Conservation (phyloP, 2,113 vertebrate genomes). For the Grantiella picta region DNA sequence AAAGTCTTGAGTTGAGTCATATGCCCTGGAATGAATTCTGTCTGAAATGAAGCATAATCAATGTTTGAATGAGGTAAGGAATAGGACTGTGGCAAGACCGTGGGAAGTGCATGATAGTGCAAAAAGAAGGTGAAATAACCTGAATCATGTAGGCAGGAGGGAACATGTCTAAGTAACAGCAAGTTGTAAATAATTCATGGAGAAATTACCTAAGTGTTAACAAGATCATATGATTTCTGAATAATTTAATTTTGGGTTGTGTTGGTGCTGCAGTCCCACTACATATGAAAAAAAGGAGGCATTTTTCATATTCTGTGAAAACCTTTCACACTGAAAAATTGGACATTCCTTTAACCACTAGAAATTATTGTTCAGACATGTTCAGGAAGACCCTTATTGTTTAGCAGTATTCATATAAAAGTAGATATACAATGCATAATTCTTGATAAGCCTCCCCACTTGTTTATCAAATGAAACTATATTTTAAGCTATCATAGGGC, state of each 20-base stretch:
- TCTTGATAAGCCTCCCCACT: neutral
- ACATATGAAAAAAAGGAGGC: neutral
- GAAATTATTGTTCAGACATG: neutral
- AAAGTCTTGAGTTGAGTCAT: neutral
- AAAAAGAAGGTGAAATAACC: neutral
- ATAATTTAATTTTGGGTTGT: neutral
- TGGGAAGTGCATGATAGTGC: neutral
- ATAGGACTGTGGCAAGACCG: neutral
- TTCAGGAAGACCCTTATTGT: neutral
- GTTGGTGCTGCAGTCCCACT: neutral
- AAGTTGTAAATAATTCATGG: slow-evolving; percentile 30
- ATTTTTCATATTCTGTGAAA: neutral
- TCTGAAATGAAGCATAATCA: neutral
- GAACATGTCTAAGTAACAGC: neutral
- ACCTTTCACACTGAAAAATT: neutral
- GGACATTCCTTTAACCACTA: neutral
- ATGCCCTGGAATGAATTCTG: neutral
- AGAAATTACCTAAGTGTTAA: neutral
- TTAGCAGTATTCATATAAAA: neutral
- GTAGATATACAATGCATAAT: neutral
- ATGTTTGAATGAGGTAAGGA: neutral
- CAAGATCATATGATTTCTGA: neutral
- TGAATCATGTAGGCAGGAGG: neutral
- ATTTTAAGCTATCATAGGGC: neutral
- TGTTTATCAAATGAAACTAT: neutral